A percentile compares a stretch with the other conserved stretches of the same genome.
phyloP scores from a whole-genome alignment of 2,888 invertebrate genomes.

The Rotaria sp. region DNA sequence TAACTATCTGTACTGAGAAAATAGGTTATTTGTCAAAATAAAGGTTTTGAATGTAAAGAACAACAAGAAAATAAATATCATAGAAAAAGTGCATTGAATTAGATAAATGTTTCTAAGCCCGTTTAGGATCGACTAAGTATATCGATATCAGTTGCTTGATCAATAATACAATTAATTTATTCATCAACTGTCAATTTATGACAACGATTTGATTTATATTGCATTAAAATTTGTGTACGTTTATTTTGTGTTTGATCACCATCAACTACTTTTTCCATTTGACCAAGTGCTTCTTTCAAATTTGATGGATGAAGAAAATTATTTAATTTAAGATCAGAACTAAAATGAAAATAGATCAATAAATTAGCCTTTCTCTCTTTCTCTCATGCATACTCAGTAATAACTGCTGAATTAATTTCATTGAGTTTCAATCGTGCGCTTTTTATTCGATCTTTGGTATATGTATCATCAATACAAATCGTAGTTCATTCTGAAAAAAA shows the following conservation, averaged over 20 bases:
- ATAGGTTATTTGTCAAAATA: too few relatives aligned
- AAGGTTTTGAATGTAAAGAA: too few relatives aligned
- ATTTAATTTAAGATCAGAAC: too few relatives aligned
- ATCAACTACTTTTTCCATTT: neutral
- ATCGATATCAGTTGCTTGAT: constrained; percentile 66
- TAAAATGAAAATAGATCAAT: too few relatives aligned
- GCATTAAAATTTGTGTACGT: neutral
- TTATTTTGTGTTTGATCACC: neutral
- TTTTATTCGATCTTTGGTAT: constrained; percentile 37
- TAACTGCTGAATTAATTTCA: constrained; percentile 34
- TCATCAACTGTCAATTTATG: constrained; percentile 50
- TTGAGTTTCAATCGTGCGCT: constrained; percentile 34
- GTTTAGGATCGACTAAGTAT: constrained; percentile 63
- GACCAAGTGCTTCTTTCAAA: neutral
- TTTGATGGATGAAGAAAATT: too few relatives aligned
- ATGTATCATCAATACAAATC: neutral
- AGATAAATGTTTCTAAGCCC: constrained; percentile 63
- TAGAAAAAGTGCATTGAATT: too few relatives aligned
- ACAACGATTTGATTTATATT: constrained; percentile 41
- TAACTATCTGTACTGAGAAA: too few relatives aligned
- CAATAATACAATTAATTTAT: constrained; percentile 63
- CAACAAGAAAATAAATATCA: too few relatives aligned
- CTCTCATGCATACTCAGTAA: neutral
- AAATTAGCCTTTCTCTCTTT: too few relatives aligned
- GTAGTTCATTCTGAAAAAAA: neutral